Base-by-base conservation (phyloP, 2,888 invertebrate species). In the Melipona beecheii region DNA sequence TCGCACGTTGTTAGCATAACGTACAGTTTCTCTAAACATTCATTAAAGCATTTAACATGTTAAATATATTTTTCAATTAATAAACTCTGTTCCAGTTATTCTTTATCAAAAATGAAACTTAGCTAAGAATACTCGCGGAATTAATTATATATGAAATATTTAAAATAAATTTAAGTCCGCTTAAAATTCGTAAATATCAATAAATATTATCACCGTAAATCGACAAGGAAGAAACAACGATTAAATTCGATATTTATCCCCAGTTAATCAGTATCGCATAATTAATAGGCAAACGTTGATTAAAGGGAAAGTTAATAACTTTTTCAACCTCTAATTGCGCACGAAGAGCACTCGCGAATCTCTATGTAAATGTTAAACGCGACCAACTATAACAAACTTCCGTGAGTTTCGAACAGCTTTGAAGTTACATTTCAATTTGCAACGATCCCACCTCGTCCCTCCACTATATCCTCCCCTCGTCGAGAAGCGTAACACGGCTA, bases 401-500 rank as follows among this genome's bases (percentile, higher is more conserved):
- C 43, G 27, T 9, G 27, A 66, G 43, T 75, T 66, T 43, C 15
- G 21, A 54, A 54, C 56, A 27, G 66, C 43, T 65, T 43, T 54
- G 54, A 43, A 74, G 74, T 65, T 74, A 56, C 54, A 56, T 75
- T 75, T 66, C 54, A 24, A 75, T 56, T 50, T 27, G 56, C 43
- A 66, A 4, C 21, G 11, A 74, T 24, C 52, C 50, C 43, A 43
- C 43, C 43, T 43, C 36, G 36, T 36, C 11, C 43, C 43, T 43
- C 36, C 36, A 9, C 36, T 36, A 36, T 36, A 9, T 36, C 36
- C 9, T 36, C 43, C 9, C 43, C 43, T 43, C 43, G 43, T 2
- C 43, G 43, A 43, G 43, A 43, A n/a, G 56, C 54, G 17, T 19
- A 27, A n/a, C n/a, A 36, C 43, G 43, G 56, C 36, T 36, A 4